Conservation (phyloP, 2,888 invertebrate species). For the Sylvicola fuscatus region DNA sequence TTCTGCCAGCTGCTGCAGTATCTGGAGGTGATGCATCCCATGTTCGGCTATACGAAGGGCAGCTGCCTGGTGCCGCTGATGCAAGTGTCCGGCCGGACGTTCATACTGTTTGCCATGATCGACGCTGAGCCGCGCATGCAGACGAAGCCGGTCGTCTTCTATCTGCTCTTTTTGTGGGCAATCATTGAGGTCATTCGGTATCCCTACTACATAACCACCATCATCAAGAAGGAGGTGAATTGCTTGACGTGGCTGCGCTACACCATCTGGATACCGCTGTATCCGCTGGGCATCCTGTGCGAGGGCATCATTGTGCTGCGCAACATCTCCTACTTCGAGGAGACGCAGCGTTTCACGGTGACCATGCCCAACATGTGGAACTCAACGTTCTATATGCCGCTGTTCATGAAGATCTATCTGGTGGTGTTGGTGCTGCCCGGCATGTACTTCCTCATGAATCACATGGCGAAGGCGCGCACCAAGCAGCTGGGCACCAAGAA, state of each 20-base stretch:
- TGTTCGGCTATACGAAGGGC: conserved; percentile 75
- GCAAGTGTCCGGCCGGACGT: conserved; percentile 60
- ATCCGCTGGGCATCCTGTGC: conserved; percentile 73
- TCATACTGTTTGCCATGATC: conserved; percentile 64
- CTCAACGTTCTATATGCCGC: conserved; percentile 68
- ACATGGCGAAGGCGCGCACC: conserved; percentile 59
- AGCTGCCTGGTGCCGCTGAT: conserved; percentile 46
- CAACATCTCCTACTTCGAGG: conserved; percentile 77
- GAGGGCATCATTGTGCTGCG: conserved; percentile 66
- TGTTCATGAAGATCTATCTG: conserved; percentile 56
- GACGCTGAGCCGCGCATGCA: conserved; percentile 74
- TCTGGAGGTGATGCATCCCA: conserved; percentile 73
- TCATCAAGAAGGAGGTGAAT: conserved; percentile 50
- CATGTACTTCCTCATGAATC: conserved; percentile 55
- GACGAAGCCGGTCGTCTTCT: conserved; percentile 67
- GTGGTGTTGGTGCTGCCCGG: conserved; percentile 55
- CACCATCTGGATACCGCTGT: conserved; percentile 82
- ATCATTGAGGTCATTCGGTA: conserved; percentile 74
- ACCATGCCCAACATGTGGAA: conserved; percentile 70
- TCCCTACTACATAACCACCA: conserved; percentile 73
- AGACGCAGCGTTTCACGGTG: conserved; percentile 53
- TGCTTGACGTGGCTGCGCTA: conserved; percentile 83
- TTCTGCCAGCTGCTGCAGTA: conserved; percentile 67
- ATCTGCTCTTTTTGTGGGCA: conserved; percentile 71
- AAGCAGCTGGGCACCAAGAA: conserved; percentile 31